Evolutionary conservation across 2,888 invertebrate species (phyloP), one percentile per base, ranked within the genome.

Genomic region (Synanthedon vespiformis): DNA sequence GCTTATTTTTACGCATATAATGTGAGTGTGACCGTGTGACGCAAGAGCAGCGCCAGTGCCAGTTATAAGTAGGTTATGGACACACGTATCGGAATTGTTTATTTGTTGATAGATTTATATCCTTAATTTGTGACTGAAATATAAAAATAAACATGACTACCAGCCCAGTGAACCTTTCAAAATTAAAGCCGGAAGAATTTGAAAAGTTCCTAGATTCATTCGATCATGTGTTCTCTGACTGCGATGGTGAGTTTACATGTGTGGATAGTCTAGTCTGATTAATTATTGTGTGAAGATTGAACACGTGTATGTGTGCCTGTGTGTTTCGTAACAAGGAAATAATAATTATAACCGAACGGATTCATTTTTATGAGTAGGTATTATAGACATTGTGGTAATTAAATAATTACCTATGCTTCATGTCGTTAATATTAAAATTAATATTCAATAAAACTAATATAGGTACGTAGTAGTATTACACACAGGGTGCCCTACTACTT

Each of bases 151-250:
- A 55, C 53, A 67, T 67, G 60, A 70, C 69, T 69, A 48, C 59
- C 6, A 61, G 59, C 12, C 79, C 84, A 40, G 72, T 81, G 60
- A 69, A 87, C 61, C 61, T 91, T 41, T 65, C 73, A 40, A 79
- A 81, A 49, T 63, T 90, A 10, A 65, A 79, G 14, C 68, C 76
- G 51, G 73, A 73, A 48, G 87, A 88, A 48, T 72, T 91, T n/a
- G 75, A 82, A 57, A 65, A 71, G 55, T 90, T 91, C 62, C 57
- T 93, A 10, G 80, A 89, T 59, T 90, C 91, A 1, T 90, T 93
- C 60, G 94, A 94, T 67, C 91, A 91, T 60, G 90, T 94, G 52
- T 88, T 94, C 55, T 91, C 92, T 49, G 94, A 94, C 70, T 94
- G 94, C 70, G 94, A 94, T 74, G 94, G 94, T 91, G 72, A 75